A percentile compares a stretch with the other conserved stretches of the same genome.
These are phyloP conservation scores for Seriola quinqueradiata DNA, from an alignment of 2,113 vertebrate genomes.

Conservation along the genomic window DNA sequence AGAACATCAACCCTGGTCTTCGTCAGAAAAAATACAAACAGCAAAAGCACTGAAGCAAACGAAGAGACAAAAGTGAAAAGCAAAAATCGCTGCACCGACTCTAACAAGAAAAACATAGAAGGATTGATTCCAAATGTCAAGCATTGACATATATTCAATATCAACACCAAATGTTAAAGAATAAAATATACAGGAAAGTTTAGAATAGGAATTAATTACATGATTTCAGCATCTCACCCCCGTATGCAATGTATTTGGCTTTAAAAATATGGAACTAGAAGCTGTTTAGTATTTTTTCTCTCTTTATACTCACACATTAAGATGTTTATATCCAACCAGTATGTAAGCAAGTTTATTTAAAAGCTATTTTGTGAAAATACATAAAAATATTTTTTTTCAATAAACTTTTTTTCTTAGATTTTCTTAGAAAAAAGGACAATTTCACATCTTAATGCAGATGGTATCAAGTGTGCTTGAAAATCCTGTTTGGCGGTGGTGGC, in stretches of 20 bases:
- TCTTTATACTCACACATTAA: constrained; percentile 85
- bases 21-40: constrained; percentile 79
- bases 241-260: constrained; percentile 94
- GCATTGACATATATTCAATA: constrained; percentile 94
- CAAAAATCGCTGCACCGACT: constrained; percentile 73
- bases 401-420: constrained; percentile 83
- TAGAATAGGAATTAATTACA: constrained; percentile 98
- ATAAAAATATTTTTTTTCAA: constrained; percentile 96
- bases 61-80: constrained; percentile 66
- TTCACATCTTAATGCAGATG: constrained; percentile 97
- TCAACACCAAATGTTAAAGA: constrained; percentile 98
- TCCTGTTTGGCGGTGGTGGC: constrained; percentile 92
- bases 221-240: constrained; percentile 88
- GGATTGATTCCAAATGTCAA: constrained; percentile 93
- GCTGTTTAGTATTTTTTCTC: constrained; percentile 87
- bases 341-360: constrained; percentile 98
- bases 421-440: constrained; percentile 90
- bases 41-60: constrained; percentile 79
- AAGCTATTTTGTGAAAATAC: constrained; percentile 99
- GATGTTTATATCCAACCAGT: constrained; percentile 89
- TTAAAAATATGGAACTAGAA: constrained; percentile 93
- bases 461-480: constrained; percentile 99
- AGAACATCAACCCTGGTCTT: constrained; percentile 77
- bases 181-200: constrained; percentile 95
- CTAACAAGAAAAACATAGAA: constrained; percentile 92